Conservation (phyloP, 2,888 invertebrate genomes). For the Strigamia crassipes region DNA sequence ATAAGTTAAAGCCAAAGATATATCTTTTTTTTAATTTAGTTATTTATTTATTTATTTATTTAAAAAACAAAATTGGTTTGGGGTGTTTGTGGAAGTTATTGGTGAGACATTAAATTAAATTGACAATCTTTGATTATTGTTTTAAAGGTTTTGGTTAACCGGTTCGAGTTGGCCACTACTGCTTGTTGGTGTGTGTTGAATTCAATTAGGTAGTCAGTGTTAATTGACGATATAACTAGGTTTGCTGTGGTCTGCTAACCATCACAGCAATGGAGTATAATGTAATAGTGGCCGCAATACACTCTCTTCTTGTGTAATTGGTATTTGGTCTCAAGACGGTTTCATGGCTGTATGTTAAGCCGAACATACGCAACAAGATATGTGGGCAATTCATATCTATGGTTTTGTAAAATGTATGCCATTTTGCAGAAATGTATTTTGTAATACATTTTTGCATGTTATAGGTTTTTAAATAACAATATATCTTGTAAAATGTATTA, state of each 20-base stretch:
- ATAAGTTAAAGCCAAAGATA: neutral
- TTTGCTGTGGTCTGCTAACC: conserved; percentile 3
- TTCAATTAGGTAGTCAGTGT: conserved; percentile 1
- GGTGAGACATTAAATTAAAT: too few species aligned
- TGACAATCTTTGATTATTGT: neutral
- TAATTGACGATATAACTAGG: neutral
- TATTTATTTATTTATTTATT: too few species aligned
- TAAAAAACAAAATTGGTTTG: too few species aligned
- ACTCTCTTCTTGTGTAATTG: neutral
- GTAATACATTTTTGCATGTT: too few species aligned
- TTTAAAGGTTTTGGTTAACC: neutral
- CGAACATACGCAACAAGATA: neutral
- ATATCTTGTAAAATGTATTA: too few species aligned
- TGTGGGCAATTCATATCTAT: too few species aligned
- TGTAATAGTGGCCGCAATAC: neutral
- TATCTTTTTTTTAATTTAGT: too few species aligned
- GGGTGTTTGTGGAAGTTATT: too few species aligned
- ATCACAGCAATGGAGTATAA: neutral
- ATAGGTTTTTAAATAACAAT: too few species aligned
- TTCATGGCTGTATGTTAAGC: neutral
- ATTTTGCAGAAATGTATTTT: too few species aligned
- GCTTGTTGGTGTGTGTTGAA: neutral
- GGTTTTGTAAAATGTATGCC: too few species aligned
- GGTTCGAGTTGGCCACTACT: neutral
- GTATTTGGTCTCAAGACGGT: neutral